Evolutionary conservation across 1,140 invertebrate genomes (phyloP).

Genomic region (Zophobas atratus): DNA sequence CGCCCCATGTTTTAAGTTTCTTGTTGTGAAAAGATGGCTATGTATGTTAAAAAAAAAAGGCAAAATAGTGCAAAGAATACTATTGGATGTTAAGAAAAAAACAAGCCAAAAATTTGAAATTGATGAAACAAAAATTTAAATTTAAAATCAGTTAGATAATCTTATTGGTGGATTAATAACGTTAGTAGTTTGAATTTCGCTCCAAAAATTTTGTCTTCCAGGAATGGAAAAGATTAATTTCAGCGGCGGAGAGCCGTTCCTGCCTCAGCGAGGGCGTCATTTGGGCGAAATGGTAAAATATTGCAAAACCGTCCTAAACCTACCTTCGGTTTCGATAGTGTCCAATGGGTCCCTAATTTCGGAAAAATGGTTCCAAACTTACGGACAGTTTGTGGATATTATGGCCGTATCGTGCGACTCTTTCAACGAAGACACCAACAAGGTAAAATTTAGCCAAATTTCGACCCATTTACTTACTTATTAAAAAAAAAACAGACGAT

Average conservation of each 20-base stretch:
- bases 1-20: too few relatives aligned
- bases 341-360: constrained; percentile 68
- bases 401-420: constrained; percentile 69
- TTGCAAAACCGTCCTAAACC: constrained; percentile 65
- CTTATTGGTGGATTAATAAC: too few relatives aligned
- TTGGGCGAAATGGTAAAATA: constrained; percentile 67
- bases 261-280: constrained; percentile 61
- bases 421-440: constrained; percentile 68
- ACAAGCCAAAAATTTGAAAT: too few relatives aligned
- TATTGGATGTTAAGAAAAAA: too few relatives aligned
- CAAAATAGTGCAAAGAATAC: too few relatives aligned
- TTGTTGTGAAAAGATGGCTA: too few relatives aligned
- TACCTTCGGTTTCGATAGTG: constrained; percentile 68
- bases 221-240: constrained; percentile 71
- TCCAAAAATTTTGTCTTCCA: constrained; percentile 50
- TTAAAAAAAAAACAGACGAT: constrained; percentile 56
- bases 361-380: constrained; percentile 66
- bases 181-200: too few relatives aligned
- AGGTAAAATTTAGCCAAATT: constrained; percentile 46
- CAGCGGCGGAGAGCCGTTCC: constrained; percentile 69
- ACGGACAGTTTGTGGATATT: constrained; percentile 67
- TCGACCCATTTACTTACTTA: not conserved
- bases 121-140: too few relatives aligned
- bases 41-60: too few relatives aligned
- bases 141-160: too few relatives aligned